phyloP scores from a whole-genome alignment of 2,888 invertebrate species.

The Yponomeuta cagnagella region DNA sequence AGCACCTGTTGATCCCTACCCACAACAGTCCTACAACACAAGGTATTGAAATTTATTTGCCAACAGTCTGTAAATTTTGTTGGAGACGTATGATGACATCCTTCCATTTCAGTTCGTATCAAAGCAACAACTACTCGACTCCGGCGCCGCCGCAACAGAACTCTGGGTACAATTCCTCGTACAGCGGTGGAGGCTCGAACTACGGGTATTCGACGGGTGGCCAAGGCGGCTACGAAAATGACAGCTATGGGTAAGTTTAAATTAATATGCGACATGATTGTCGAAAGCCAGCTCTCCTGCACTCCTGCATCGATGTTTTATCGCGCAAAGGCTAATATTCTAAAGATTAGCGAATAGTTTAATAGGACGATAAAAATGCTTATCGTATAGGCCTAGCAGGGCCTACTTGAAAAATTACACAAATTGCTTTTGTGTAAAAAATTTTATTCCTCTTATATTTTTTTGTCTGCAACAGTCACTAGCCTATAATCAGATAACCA shows the following conservation, averaged over 20 bases:
- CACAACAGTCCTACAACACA: constrained; percentile 32
- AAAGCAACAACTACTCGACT: constrained; percentile 49
- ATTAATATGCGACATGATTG: neutral
- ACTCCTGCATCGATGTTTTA: too few species aligned
- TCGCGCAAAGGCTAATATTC: too few species aligned
- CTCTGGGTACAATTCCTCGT: constrained; percentile 49
- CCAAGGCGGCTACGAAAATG: constrained; percentile 57
- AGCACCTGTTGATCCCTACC: constrained; percentile 54
- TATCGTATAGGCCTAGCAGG: too few species aligned
- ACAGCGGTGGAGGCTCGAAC: constrained; percentile 35
- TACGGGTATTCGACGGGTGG: constrained; percentile 53
- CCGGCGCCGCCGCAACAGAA: constrained; percentile 44
- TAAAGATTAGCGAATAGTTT: too few species aligned
- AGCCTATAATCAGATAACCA: too few species aligned
- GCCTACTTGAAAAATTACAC: too few species aligned
- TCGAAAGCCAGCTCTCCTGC: too few species aligned
- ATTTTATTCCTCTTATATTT: too few species aligned
- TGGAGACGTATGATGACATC: neutral
- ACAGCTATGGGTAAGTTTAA: constrained; percentile 52
- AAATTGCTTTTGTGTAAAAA: too few species aligned
- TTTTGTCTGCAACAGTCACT: too few species aligned
- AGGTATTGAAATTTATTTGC: neutral
- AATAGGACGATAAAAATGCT: too few species aligned
- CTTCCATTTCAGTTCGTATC: constrained; percentile 46
- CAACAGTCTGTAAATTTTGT: neutral